These are phyloP conservation scores for Pristionchus arcanus DNA, from an alignment of 2,888 invertebrate genomes.

Conservation along the genomic window DNA sequence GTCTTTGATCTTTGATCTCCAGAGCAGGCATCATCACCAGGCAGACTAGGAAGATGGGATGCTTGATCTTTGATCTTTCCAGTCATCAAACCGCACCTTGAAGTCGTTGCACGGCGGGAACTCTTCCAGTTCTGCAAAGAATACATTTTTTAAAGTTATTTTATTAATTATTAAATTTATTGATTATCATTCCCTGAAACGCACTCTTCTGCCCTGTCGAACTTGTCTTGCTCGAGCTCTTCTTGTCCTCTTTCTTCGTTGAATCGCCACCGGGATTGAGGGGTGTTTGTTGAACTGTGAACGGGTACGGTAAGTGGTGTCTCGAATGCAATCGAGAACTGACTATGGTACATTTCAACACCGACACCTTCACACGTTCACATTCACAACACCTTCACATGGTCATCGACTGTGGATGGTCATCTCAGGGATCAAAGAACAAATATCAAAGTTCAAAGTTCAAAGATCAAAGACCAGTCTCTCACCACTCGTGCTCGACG, in stretches of 20 bases:
- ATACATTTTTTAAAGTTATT: not conserved
- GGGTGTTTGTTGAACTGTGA: too few relatives aligned
- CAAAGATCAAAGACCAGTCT: not conserved
- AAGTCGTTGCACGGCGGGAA: not conserved
- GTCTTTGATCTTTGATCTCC: slow-evolving; percentile 16
- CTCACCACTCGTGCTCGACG: not conserved
- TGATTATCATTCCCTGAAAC: too few relatives aligned
- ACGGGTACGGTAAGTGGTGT: too few relatives aligned
- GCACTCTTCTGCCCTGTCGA: not conserved
- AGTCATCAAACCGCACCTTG: not conserved
- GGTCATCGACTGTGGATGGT: not conserved
- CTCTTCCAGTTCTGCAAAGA: not conserved
- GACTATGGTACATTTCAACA: too few relatives aligned
- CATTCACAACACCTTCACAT: too few relatives aligned
- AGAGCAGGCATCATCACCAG: not conserved
- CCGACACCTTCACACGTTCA: too few relatives aligned
- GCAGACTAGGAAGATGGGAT: not conserved
- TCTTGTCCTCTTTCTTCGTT: not conserved
- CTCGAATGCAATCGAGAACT: too few relatives aligned
- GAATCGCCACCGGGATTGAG: not conserved
- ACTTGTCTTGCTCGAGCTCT: not conserved
- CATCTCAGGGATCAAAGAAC: not conserved
- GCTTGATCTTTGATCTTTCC: not conserved
- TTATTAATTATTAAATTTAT: not conserved
- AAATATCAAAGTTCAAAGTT: not conserved